phyloP scores from a whole-genome alignment of 2,888 invertebrate species.

The Dynastes tityus region DNA sequence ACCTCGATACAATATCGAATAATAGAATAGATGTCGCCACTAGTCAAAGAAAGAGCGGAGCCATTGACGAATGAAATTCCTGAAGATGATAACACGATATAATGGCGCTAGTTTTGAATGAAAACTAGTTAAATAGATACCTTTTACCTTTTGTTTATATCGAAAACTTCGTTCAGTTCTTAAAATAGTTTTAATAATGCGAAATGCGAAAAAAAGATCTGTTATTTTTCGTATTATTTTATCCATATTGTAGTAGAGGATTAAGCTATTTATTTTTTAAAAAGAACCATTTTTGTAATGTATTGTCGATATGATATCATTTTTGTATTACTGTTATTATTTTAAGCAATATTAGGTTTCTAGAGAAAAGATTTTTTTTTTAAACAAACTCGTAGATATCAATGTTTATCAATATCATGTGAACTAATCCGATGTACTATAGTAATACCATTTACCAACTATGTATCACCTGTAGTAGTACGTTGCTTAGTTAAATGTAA shows the following conservation, averaged over 20 bases:
- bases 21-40: slow-evolving; percentile 47
- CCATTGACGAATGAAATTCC: slow-evolving; percentile 37
- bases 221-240: neutral
- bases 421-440: slow-evolving; percentile 11
- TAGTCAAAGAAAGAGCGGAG: slow-evolving; percentile 47
- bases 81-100: neutral
- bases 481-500: slow-evolving; percentile 34
- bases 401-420: neutral
- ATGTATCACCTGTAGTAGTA: slow-evolving; percentile 36
- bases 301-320: slow-evolving; percentile 12
- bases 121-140: slow-evolving; percentile 29
- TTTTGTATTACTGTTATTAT: neutral
- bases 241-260: slow-evolving; percentile 8
- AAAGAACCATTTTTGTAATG: neutral
- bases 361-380: neutral
- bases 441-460: slow-evolving; percentile 15
- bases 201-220: neutral
- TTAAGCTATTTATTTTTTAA: slow-evolving; percentile 25
- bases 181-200: slow-evolving; percentile 10
- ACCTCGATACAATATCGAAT: slow-evolving; percentile 54
- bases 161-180: slow-evolving; percentile 12
- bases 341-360: slow-evolving; percentile 1
- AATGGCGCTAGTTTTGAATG: slow-evolving; percentile 26
- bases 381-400: neutral
- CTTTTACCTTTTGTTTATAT: slow-evolving; percentile 1